A percentile compares a stretch with the other conserved stretches of the same genome.
phyloP scores from a whole-genome alignment of 2,888 invertebrate genomes.

The Schizaphis graminum region DNA sequence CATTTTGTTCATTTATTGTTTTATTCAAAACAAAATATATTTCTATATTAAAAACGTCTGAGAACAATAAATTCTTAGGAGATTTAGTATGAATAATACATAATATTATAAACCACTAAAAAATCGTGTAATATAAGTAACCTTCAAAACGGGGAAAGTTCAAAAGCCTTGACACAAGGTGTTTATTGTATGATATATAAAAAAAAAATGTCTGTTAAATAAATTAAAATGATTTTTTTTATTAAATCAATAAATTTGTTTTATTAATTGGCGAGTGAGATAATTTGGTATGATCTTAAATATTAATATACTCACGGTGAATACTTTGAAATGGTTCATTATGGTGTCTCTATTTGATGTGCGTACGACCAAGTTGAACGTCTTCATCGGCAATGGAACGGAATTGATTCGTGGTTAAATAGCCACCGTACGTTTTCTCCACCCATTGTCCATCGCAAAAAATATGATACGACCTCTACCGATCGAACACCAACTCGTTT shows the following conservation, averaged over 20 bases:
- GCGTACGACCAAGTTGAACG: conserved; percentile 60
- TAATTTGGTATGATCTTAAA: neutral
- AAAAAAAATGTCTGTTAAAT: conserved; percentile 20
- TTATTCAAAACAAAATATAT: neutral
- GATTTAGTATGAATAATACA: neutral
- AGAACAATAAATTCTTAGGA: neutral
- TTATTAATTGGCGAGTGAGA: neutral
- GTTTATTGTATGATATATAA: neutral
- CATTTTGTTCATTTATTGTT: neutral
- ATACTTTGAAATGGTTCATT: conserved; percentile 47
- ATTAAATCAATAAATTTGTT: neutral
- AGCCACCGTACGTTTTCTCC: conserved; percentile 58
- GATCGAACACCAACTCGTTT: conserved; percentile 52
- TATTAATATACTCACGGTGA: conserved; percentile 50
- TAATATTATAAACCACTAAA: neutral
- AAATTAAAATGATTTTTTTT: neutral
- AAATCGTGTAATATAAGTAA: neutral
- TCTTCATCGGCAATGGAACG: conserved; percentile 57
- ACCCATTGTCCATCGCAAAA: conserved; percentile 52
- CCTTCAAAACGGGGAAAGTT: conserved; percentile 42
- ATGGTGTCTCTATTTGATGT: neutral
- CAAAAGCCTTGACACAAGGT: conserved; percentile 37
- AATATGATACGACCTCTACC: conserved; percentile 62
- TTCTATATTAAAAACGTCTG: neutral
- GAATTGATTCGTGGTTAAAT: conserved; percentile 58